Evolutionary conservation across 1,140 invertebrate species (phyloP), one percentile per base, ranked within the genome.

Genomic region (Nephila pilipes): DNA sequence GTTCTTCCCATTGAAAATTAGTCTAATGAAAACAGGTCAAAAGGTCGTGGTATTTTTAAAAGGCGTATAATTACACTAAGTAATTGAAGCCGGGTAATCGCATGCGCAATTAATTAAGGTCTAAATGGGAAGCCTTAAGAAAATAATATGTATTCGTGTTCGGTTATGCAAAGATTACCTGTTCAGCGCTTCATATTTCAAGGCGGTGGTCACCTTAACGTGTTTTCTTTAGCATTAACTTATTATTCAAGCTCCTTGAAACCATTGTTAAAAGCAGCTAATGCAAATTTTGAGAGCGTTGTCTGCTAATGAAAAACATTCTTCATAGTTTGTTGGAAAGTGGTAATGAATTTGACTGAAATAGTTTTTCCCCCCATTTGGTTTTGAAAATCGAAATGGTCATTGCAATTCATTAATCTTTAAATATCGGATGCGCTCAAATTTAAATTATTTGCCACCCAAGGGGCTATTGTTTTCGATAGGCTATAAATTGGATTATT

Each of bases 11-110:
- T 36, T 36, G 29, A 75, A 36, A 75, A 75, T 75, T 75, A 75
- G 69, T 75, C 16, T 75, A 75, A 75, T 75, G 69, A 75, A 36
- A 1, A 46, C 14, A 75, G 29, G 14, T 75, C 69, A 36, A 75
- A 75, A 36, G 69, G 29, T 75, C 69, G 6, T 18, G 32, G 32
- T 75, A 75, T 75, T 16, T 36, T 32, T 75, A 75, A 75, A 36
- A 75, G 69, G 69, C 69, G 29, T 75, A 5, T 75, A 75, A 75
- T 75, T 75, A 75, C 29, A 29, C 29, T 75, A 36, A 36, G 69
- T 75, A 32, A 75, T 75, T 75, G 29, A 29, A 36, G 16, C 29
- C 14, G 29, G 6, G 69, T 16, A 75, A 16, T 75, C 69, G 69
- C 29, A 5, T 12, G 69, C 32, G 5, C 69, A 25, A 75, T 75